These are phyloP conservation scores for Echeneis naucrates DNA, from an alignment of 2,797 vertebrate genomes.

Conservation along the genomic window DNA sequence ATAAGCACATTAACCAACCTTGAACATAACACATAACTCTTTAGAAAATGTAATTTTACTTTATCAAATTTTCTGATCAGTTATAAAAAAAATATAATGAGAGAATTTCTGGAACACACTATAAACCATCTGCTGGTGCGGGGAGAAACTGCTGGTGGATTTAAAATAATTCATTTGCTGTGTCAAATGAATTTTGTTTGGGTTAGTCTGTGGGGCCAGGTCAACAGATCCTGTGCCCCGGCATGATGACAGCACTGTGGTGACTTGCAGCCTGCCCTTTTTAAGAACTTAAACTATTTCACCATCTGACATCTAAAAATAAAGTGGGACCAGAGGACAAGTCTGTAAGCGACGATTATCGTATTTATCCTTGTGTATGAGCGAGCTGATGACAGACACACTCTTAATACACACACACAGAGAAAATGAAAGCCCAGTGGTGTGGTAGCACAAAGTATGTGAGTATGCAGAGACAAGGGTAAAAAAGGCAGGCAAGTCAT, in stretches of 20 bases:
- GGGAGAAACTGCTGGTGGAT: slow-evolving; percentile 26
- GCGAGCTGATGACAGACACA: slow-evolving; percentile 33
- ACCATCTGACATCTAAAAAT: slow-evolving; percentile 73
- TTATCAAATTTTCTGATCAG: slow-evolving; percentile 24
- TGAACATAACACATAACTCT: neutral
- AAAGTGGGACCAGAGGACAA: slow-evolving; percentile 44
- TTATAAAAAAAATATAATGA: slow-evolving; percentile 17
- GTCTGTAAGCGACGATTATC: slow-evolving; percentile 49
- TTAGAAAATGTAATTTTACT: slow-evolving; percentile 15
- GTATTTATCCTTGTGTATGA: slow-evolving; percentile 45
- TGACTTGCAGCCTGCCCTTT: slow-evolving; percentile 64
- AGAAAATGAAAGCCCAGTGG: neutral
- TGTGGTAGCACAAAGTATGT: neutral
- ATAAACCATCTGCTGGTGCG: slow-evolving; percentile 22
- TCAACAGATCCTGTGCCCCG: slow-evolving; percentile 35
- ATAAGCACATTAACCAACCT: neutral
- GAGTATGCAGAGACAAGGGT: slow-evolving; percentile 1
- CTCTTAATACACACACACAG: slow-evolving; percentile 14
- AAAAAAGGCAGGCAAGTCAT: slow-evolving; percentile 15
- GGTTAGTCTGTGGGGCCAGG: slow-evolving; percentile 27
- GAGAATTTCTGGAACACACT: neutral
- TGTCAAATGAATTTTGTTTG: slow-evolving; percentile 49
- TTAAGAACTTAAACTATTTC: slow-evolving; percentile 70
- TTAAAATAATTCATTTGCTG: slow-evolving; percentile 27
- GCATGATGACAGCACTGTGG: slow-evolving; percentile 13